A percentile compares a stretch with the other conserved stretches of the same genome.
Evolutionary conservation across 2,888 invertebrate genomes (phyloP).

Genomic region (Poecilus cupreus): DNA sequence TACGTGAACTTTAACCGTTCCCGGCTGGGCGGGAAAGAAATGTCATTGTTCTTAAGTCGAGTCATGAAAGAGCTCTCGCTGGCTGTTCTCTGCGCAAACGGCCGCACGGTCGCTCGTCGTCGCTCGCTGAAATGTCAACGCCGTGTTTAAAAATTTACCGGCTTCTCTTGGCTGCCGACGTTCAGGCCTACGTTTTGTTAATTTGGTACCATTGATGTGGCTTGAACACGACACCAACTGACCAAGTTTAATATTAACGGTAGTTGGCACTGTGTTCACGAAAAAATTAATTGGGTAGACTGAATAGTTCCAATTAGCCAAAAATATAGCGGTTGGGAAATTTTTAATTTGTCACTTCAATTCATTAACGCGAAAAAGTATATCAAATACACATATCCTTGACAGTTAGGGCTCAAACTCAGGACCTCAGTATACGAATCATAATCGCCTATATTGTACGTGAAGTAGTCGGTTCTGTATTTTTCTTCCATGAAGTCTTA

Average conservation of each 20-base stretch:
- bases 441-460: too few relatives aligned
- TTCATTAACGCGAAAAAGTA: too few relatives aligned
- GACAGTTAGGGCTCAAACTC: too few relatives aligned
- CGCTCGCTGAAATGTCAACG: conserved; percentile 37
- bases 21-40: conserved; percentile 24
- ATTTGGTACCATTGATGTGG: conserved; percentile 8
- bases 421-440: too few relatives aligned
- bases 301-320: background rate
- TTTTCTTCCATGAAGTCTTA: too few relatives aligned
- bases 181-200: background rate
- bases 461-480: too few relatives aligned
- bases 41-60: conserved; percentile 54
- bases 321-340: background rate
- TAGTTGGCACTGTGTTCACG: conserved; percentile 1
- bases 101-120: background rate
- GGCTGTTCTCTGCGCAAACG: background rate
- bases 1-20: conserved; percentile 49
- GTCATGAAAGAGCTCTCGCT: background rate
- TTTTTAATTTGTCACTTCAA: background rate
- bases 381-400: too few relatives aligned
- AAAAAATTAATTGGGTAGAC: conserved; percentile 9
- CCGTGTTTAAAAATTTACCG: conserved; percentile 26
- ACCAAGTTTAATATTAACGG: conserved; percentile 6
- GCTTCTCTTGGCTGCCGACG: background rate
- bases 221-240: conserved; percentile 2